A percentile compares a stretch with the other conserved stretches of the same genome.
These are phyloP conservation scores for Glareola pratincola DNA, from an alignment of 2,113 vertebrate species.

Conservation along the genomic window DNA sequence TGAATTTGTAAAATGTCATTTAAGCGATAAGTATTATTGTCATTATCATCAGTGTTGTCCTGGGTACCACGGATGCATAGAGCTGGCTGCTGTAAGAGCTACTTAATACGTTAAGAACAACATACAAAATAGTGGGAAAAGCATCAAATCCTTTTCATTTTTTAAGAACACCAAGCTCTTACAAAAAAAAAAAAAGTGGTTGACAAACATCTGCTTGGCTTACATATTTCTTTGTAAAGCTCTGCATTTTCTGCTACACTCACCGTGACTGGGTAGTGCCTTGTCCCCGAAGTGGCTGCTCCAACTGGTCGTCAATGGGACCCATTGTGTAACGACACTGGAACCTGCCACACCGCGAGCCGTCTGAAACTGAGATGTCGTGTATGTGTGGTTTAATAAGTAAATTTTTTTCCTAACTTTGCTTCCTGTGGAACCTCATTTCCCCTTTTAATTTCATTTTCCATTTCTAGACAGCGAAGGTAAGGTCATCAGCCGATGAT, in stretches of 20 bases:
- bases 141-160: neutral
- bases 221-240: neutral
- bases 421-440: neutral
- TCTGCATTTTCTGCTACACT: neutral
- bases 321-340: neutral
- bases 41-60: slow-evolving; percentile 3
- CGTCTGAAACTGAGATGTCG: neutral
- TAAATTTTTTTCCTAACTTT: neutral
- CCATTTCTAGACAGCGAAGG: neutral
- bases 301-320: neutral
- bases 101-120: neutral
- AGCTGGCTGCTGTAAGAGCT: neutral
- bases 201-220: neutral
- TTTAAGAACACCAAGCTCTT: neutral
- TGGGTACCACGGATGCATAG: neutral
- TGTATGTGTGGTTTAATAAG: neutral
- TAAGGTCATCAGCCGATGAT: neutral
- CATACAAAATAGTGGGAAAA: neutral
- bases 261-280: neutral
- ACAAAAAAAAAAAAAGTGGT: too few relatives aligned
- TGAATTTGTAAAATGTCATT: slow-evolving; percentile 33
- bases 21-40: slow-evolving; percentile 48
- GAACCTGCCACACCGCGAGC: neutral
- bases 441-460: neutral
- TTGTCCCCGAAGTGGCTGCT: neutral